Base-by-base conservation (phyloP, 2,888 invertebrate genomes). In the Choristoneura rosaceana region DNA sequence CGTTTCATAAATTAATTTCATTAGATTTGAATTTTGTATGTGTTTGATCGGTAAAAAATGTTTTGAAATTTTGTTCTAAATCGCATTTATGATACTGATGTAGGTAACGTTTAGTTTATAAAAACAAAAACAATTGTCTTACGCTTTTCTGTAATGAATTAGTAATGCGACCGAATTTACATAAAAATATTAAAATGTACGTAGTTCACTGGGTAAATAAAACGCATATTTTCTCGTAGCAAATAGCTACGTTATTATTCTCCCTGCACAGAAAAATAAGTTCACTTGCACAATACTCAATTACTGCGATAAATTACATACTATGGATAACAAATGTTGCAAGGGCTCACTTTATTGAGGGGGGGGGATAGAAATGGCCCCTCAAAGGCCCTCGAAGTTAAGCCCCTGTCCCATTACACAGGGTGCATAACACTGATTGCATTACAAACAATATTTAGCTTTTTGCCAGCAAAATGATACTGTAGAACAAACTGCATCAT, bases 201-300 rank as follows among this genome's bases (percentile, higher is more conserved):
- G 15, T 2, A 50, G 15, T 45, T 45, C 33, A 58, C 5, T 34
- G 7, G 8, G 34, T n/a, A 59, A 34, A 59, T 15, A 50, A 50
- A 50, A 15, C 8, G 15, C 8, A 14, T 34, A 33, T 12, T 14
- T 45, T 14, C 41, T 38, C 43, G 33, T 50, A 3, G 43, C 65
- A 71, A 71, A 71, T 71, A 71, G 61, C 70, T 12, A 55, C 60
- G n/a, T 71, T 61, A 17, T 66, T 66, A 41, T 65, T 59, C 63
- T 50, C 50, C n/a, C 14, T 9, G 60, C 52, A 50, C 25, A 25
- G 25, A 0, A 62, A 63, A 17, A 71, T 55, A 63, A 38, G 59
- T 61, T 52, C 43, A 15, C 15, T 52, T 52, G 65, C 60, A 71
- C 62, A 65, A 59, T 47, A 64, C 38, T 25, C 25, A 58, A 34